phyloP scores from a whole-genome alignment of 2,888 invertebrate species.

The Pantelozetes paolii region DNA sequence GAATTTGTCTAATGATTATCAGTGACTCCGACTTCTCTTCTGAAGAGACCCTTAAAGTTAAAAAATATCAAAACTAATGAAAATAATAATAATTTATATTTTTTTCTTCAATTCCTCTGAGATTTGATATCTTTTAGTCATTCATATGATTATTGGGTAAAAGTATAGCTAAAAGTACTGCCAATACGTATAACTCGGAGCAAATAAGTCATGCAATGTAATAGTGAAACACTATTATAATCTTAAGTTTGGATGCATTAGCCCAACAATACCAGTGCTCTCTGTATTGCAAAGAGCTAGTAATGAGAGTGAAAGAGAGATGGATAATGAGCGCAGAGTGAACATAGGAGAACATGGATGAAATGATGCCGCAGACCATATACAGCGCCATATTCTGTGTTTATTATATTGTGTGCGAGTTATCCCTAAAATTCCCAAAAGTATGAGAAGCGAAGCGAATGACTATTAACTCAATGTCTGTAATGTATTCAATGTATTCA shows the following conservation, averaged over 20 bases:
- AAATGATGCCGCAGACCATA: slow-evolving; percentile 37
- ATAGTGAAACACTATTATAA: slow-evolving; percentile 29
- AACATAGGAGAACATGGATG: slow-evolving; percentile 27
- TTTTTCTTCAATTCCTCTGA: not conserved
- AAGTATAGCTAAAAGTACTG: not conserved
- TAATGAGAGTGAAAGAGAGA: slow-evolving; percentile 33
- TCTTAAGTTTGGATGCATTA: slow-evolving; percentile 27
- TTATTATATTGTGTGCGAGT: slow-evolving; percentile 26
- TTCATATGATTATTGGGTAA: slow-evolving; percentile 26
- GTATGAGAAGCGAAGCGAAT: slow-evolving; percentile 4
- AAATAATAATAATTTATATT: slow-evolving; percentile 23
- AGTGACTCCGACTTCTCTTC: not conserved
- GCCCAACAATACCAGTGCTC: slow-evolving; percentile 29
- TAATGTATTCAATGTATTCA: slow-evolving; percentile 20
- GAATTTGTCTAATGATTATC: not conserved
- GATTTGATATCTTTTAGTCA: slow-evolving; percentile 28
- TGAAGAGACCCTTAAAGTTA: not conserved
- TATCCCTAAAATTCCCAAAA: slow-evolving; percentile 11
- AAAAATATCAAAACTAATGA: not conserved
- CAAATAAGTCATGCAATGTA: slow-evolving; percentile 32
- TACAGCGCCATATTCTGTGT: not conserved
- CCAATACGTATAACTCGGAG: slow-evolving; percentile 25
- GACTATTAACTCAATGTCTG: slow-evolving; percentile 27
- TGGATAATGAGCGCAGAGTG: slow-evolving; percentile 14
- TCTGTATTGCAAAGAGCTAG: not conserved